Percentiles rank a stretch among this genome's conserved stretches.
These are phyloP conservation scores for Nyctereutes procyonoides DNA, from an alignment of 2,113 vertebrate species.

Conservation along the genomic window DNA sequence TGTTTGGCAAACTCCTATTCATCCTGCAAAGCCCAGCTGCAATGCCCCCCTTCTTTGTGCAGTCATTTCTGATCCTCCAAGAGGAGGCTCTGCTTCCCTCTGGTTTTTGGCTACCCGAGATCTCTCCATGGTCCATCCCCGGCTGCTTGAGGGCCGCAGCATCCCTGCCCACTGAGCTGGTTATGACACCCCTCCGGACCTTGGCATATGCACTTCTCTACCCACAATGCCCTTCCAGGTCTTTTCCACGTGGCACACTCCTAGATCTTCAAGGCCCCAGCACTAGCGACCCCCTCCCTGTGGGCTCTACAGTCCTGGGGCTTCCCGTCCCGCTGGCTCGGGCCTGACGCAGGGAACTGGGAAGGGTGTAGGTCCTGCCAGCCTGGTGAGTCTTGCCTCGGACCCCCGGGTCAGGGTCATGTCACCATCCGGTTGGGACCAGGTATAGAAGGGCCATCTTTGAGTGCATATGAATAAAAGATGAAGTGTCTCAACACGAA, in stretches of 20 bases:
- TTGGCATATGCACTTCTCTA: background rate
- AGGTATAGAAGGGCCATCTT: background rate
- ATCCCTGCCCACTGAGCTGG: background rate
- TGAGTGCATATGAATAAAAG: background rate
- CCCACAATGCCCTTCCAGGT: background rate
- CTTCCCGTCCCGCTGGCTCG: background rate
- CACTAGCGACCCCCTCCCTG: background rate
- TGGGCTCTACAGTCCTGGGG: background rate
- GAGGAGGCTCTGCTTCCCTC: background rate
- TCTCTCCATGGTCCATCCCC: background rate
- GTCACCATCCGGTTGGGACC: background rate
- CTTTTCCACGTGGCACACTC: background rate
- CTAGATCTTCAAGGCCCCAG: background rate
- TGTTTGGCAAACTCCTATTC: slow-evolving; percentile 34
- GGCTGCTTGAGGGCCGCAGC: background rate
- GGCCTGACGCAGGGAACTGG: background rate
- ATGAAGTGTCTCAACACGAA: background rate
- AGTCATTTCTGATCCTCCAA: background rate
- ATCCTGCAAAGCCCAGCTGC: slow-evolving; percentile 27
- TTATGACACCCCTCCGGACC: background rate
- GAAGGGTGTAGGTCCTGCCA: background rate
- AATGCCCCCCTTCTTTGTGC: background rate
- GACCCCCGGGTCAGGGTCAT: background rate
- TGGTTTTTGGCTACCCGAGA: background rate
- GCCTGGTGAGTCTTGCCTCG: background rate